Evolutionary conservation across 2,797 vertebrate species (phyloP), one percentile per base, ranked within the genome.

Genomic region (Microctenopoma steveboyesi): DNA sequence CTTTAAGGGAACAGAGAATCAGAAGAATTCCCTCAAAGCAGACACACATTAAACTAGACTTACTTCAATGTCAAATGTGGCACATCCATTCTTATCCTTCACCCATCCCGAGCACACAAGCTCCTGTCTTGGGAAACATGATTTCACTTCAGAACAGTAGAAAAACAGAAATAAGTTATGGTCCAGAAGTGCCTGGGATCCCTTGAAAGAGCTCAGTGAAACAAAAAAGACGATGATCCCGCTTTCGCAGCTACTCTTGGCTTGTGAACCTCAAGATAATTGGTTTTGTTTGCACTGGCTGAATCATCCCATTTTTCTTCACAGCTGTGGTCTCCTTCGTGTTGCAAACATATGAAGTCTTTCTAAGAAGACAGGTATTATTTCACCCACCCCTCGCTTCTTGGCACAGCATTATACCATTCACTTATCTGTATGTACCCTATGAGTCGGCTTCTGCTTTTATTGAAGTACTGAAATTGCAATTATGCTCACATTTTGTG

Each of bases 111-210:
- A 53, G 80, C 64, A 64, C 67, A 81, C 78, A 52, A 64, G 69
- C 68, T 78, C 74, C 75, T 70, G 76, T 85, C 79, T 70, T 81
- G 78, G 81, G 88, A 89, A 93, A 90, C 84, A 79, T 46, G 58
- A 87, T 84, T 82, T 79, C 71, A 69, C 57, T 74, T 91, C 87
- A 90, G 88, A 90, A 90, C 86, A 93, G 56, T 35, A 7, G 64
- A 73, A 43, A 71, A 76, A 76, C 55, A 76, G 79, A 76, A 79
- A 79, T 88, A 86, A 89, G 75, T 88, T 85, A 84, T 79, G 78
- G 60, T 61, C 66, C 82, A 50, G 84, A 84, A 62, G 59, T 64
- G 70, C 22, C 61, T 77, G 64, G 68, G 69, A 76, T 83, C 75
- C 74, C 79, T 82, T 79, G 70, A 64, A 91, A 85, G 76, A 63